Percentiles rank a stretch among this genome's conserved stretches.
Conservation (phyloP, 2,888 invertebrate species). For the Chymomyza amoena region DNA sequence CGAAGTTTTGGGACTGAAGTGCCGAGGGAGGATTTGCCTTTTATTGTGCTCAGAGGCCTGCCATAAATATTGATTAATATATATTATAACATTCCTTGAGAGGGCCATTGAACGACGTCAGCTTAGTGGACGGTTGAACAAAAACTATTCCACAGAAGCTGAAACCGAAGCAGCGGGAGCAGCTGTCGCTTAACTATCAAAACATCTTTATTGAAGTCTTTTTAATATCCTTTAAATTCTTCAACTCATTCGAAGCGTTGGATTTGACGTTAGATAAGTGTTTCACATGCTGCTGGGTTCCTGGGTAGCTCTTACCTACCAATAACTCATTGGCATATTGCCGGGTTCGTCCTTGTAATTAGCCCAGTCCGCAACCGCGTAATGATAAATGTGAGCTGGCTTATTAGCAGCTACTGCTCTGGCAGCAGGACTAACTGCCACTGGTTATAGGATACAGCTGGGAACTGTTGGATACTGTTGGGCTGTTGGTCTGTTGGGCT, state of each 20-base stretch:
- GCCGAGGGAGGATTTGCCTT: conserved; percentile 4
- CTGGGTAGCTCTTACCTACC: not conserved
- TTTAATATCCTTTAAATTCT: conserved; percentile 28
- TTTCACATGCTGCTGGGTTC: conserved; percentile 38
- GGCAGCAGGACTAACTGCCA: not conserved
- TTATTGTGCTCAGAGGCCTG: conserved; percentile 41
- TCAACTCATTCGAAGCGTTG: conserved; percentile 3
- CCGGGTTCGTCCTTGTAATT: not conserved
- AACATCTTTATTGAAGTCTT: conserved; percentile 61
- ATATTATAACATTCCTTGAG: conserved; percentile 51
- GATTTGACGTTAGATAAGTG: conserved; percentile 31
- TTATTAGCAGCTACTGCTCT: conserved; percentile 4
- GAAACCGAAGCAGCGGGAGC: not conserved
- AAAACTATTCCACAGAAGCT: not conserved
- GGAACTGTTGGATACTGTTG: not conserved
- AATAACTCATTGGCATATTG: conserved; percentile 24
- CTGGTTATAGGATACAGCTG: not conserved
- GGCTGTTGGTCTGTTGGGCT: too few relatives aligned
- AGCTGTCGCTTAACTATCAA: conserved; percentile 57
- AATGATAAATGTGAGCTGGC: conserved; percentile 15
- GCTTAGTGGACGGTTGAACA: not conserved
- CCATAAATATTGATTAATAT: conserved; percentile 72
- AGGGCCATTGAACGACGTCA: not conserved
- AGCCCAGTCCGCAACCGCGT: conserved; percentile 3
- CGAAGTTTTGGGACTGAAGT: not conserved